These are phyloP conservation scores for Hydrolagus colliei DNA, from an alignment of 2,797 vertebrate genomes.

Conservation along the genomic window DNA sequence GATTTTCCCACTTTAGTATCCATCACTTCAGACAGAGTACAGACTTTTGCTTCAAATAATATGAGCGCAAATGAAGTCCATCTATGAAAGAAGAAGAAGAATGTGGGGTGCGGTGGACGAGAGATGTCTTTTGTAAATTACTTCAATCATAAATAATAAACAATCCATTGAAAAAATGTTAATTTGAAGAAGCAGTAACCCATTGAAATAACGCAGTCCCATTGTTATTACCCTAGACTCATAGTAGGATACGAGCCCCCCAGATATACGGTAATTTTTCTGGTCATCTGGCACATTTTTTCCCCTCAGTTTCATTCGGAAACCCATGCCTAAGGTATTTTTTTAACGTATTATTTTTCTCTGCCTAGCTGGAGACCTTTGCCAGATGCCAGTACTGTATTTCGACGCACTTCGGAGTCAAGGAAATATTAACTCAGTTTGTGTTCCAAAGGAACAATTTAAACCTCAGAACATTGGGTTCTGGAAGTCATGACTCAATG, in stretches of 20 bases:
- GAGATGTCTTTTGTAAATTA: background rate
- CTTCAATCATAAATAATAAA: slow-evolving; percentile 9
- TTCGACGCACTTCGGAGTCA: background rate
- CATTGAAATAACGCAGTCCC: background rate
- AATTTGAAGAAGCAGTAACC: background rate
- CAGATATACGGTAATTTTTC: background rate
- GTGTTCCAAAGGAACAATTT: background rate
- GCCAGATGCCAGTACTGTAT: background rate
- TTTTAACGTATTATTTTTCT: background rate
- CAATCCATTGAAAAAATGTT: background rate
- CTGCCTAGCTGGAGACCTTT: background rate
- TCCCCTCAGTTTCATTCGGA: background rate
- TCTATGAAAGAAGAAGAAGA: background rate
- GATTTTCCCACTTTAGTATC: too few relatives aligned
- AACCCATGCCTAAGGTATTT: background rate
- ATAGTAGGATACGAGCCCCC: background rate
- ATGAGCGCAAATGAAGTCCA: background rate
- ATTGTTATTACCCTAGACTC: background rate
- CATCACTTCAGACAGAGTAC: too few relatives aligned
- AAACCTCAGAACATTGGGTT: slow-evolving; percentile 20
- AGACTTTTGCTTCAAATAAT: background rate
- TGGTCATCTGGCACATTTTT: background rate
- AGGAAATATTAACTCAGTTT: slow-evolving; percentile 13
- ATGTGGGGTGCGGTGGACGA: background rate
- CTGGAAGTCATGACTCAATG: background rate